Conservation (phyloP, 2,888 invertebrate genomes). For the Yponomeuta malinellus region DNA sequence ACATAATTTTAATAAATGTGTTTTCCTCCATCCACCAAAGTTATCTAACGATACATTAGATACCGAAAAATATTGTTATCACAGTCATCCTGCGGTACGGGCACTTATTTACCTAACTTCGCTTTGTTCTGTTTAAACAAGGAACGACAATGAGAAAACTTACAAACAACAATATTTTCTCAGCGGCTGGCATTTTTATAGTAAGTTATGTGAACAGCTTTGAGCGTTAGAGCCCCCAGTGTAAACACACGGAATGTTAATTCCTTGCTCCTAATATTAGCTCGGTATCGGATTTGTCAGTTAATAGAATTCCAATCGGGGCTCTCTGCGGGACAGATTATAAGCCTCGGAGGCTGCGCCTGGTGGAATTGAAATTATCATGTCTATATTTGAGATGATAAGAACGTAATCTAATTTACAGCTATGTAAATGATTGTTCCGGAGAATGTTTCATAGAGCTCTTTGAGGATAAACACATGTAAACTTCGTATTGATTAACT, state of each 20-base stretch:
- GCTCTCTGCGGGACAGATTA: constrained; percentile 30
- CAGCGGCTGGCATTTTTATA: constrained; percentile 1
- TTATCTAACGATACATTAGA: background rate
- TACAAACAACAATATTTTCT: constrained; percentile 6
- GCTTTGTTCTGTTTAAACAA: constrained; percentile 1
- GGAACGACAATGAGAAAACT: constrained; percentile 8
- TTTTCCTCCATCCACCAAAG: too few species aligned
- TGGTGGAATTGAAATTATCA: constrained; percentile 24
- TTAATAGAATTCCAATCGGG: constrained; percentile 39
- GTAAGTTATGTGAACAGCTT: constrained; percentile 4
- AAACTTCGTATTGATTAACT: background rate
- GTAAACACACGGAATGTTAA: background rate
- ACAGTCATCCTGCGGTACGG: background rate
- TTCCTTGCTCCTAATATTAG: constrained; percentile 2
- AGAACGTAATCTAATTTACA: background rate
- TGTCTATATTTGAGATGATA: constrained; percentile 1
- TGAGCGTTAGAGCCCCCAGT: background rate
- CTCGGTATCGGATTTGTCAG: constrained; percentile 28
- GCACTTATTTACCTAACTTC: constrained; percentile 1
- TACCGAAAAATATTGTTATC: background rate
- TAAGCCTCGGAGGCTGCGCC: constrained; percentile 14
- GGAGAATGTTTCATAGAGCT: too few species aligned
- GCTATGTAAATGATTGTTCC: background rate
- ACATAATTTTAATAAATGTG: background rate
- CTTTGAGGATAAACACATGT: background rate